phyloP scores from a whole-genome alignment of 2,113 vertebrate genomes.

The Passer domesticus region DNA sequence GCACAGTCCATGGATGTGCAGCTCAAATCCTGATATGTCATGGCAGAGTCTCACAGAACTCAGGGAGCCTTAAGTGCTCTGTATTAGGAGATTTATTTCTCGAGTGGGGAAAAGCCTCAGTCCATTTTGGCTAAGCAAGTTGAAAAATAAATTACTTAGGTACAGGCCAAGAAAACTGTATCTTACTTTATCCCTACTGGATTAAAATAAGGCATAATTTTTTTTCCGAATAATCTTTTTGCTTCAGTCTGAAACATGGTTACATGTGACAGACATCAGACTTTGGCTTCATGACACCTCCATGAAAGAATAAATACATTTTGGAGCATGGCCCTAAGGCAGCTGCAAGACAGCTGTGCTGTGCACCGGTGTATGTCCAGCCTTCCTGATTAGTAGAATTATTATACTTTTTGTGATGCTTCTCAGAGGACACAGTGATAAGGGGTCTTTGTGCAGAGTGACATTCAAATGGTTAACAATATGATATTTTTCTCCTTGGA shows the following conservation, averaged over 20 bases:
- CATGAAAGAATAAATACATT: neutral
- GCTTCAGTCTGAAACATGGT: neutral
- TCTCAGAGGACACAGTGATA: neutral
- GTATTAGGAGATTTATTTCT: neutral
- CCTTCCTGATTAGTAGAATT: neutral
- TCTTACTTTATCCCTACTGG: neutral
- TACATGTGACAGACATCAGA: neutral
- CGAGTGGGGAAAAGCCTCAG: rapidly evolving
- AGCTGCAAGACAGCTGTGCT: neutral
- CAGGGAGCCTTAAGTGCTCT: neutral
- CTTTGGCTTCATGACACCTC: neutral
- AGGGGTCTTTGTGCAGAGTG: neutral
- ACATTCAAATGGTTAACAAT: neutral
- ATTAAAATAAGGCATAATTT: neutral
- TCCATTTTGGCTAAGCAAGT: neutral
- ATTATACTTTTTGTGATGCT: neutral
- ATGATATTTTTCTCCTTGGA: neutral
- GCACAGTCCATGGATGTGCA: rapidly evolving
- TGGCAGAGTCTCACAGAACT: neutral
- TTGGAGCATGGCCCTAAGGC: neutral
- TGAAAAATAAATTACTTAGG: neutral
- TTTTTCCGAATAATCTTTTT: neutral
- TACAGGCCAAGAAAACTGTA: neutral
- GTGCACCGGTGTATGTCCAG: neutral
- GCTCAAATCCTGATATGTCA: neutral